Base-by-base conservation (phyloP, 2,888 invertebrate genomes). In the Gandaritis pyraliata region DNA sequence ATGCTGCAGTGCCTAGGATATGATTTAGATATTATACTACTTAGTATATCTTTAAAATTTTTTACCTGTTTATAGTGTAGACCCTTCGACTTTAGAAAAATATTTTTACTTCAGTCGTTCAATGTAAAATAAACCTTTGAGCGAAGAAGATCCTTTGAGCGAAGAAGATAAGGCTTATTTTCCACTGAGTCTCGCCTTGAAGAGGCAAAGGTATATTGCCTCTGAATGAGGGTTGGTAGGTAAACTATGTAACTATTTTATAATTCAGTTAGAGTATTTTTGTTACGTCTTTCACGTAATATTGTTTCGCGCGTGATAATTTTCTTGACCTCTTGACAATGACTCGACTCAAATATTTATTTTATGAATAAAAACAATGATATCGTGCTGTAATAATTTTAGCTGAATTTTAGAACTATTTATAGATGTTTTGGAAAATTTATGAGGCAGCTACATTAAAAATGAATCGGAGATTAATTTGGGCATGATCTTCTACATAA, bases 251-350 rank as follows among this genome's bases (percentile, higher is more conserved):
- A 23, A 7, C 39, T 65, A 71, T 87, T 89, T 80, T 73, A 85
- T 88, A 86, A 88, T 85, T 85, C 76, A 66, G 76, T 89, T 90
- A 90, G 72, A 71, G 47, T 54, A 46, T 58, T 65, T 51, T 45
- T 82, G 75, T 89, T 90, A 90, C 83, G 83, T 83, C 64, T 76
- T 52, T 74, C 72, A 67, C 75, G 85, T 90, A 86, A 89, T 79
- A 73, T 75, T 78, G 73, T 88, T 87, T 82, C 80, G 77, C 67
- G 50, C 64, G 53, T 69, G 86, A 80, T 89, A 90, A 90, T 87
- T 47, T 43, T 16, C 11, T 43, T 90, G 88, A 79, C 86, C 82
- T 85, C 78, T 74, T 63, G 64, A 45, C 18, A 12, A 29, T 45
- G 45, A 45, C 46, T 43, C 43, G 16, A 16, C 16, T 43, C 43